Conservation (phyloP, 2,888 invertebrate species). For the Beris morrisii region DNA sequence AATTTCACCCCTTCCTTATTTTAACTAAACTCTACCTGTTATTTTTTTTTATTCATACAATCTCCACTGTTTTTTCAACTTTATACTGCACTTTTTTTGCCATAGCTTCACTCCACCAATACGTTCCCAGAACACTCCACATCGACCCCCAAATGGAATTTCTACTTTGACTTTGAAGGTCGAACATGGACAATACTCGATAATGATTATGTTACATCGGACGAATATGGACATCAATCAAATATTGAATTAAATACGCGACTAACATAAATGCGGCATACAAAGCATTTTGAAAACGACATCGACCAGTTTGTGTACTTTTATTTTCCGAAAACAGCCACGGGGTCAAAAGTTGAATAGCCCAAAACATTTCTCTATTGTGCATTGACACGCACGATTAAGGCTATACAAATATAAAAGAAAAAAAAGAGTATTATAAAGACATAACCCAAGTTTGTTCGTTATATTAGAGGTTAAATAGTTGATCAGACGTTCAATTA, state of each 20-base stretch:
- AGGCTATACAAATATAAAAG: constrained; percentile 6
- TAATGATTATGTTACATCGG: neutral
- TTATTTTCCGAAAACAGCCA: constrained; percentile 14
- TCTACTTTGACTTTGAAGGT: constrained; percentile 23
- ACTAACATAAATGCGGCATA: neutral
- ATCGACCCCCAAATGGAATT: neutral
- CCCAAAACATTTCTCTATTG: constrained; percentile 27
- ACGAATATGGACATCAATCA: constrained; percentile 23
- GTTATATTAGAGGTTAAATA: too few species aligned
- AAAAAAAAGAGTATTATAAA: too few species aligned
- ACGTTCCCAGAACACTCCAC: too few species aligned
- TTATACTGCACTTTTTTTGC: too few species aligned
- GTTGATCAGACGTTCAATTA: too few species aligned
- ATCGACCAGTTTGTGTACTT: constrained; percentile 3
- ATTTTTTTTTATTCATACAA: too few species aligned
- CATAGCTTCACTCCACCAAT: too few species aligned
- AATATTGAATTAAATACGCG: constrained; percentile 20
- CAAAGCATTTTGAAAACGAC: neutral
- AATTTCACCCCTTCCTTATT: too few species aligned
- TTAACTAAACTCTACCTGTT: too few species aligned
- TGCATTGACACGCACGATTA: constrained; percentile 23
- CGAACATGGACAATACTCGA: constrained; percentile 19
- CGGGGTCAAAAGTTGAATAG: constrained; percentile 26
- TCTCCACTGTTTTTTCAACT: too few species aligned
- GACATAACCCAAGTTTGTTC: too few species aligned